Evolutionary conservation across 2,797 vertebrate genomes (phyloP), one percentile per base, ranked within the genome.

Genomic region (Sparidentex hasta): DNA sequence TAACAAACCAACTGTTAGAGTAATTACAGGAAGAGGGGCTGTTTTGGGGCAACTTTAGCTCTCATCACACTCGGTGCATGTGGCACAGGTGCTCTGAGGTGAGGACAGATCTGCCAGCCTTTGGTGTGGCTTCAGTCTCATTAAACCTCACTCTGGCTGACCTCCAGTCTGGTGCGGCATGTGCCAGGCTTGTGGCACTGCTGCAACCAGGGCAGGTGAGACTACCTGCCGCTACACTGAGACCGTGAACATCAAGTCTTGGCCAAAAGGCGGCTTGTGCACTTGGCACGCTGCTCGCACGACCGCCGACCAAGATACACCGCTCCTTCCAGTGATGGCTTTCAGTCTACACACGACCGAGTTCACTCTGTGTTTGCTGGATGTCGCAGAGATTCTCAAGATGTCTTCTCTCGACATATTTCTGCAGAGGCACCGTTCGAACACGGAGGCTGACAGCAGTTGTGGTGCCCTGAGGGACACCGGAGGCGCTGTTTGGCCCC

Each of bases 71-170:
- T 55, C 81, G 67, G 78, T 65, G 33, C 33, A 38, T 38, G 86
- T 80, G 87, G 80, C 72, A 86, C 89, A 85, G 85, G 81, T 86
- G 84, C 85, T 86, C 65, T 67, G 78, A 79, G 61, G 90, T 85
- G 90, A 87, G 78, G 88, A 90, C 74, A 86, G 88, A 87, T 61
- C 74, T 17, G 65, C 44, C 88, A 86, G 84, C 76, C 90, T 92
- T 87, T 84, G 90, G 79, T 90, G 89, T 86, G 85, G 83, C 89
- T 86, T 87, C 51, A 56, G 80, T 82, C 87, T 90, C 86, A 92
- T 91, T 91, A 88, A 93, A 92, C 43, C 85, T 84, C 59, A 7
- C 67, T 79, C 88, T 92, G 91, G 91, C 90, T 92, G 90, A 91
- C 88, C 90, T 94, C 92, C 90, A 94, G 83, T 82, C 81, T 87